Conservation (phyloP, 2,888 invertebrate genomes). For the Noctua pronuba region DNA sequence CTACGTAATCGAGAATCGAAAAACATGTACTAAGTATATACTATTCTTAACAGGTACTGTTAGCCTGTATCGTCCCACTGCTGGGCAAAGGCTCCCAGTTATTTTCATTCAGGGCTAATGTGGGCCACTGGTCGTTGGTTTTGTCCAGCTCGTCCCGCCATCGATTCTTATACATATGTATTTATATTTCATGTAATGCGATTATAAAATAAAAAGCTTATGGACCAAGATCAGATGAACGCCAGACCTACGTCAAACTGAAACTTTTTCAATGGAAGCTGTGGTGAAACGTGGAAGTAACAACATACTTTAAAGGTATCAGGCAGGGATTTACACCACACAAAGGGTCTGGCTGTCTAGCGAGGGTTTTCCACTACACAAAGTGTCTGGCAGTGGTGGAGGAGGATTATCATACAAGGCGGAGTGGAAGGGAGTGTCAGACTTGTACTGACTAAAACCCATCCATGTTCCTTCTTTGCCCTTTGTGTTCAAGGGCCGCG, state of each 20-base stretch:
- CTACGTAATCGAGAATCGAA: neutral
- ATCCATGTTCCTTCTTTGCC: too few species aligned
- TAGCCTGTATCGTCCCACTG: neutral
- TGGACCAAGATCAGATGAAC: neutral
- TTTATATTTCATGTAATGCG: neutral
- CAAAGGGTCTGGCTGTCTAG: too few species aligned
- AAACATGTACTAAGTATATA: neutral
- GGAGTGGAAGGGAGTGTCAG: too few species aligned
- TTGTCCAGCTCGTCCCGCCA: neutral
- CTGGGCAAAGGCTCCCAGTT: neutral
- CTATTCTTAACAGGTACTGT: neutral
- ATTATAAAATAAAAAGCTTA: neutral
- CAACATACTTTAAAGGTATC: too few species aligned
- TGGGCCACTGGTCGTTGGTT: neutral
- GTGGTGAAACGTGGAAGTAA: too few species aligned
- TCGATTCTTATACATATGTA: neutral
- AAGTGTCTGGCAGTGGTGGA: too few species aligned
- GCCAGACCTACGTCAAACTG: neutral
- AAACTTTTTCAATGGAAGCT: too few species aligned
- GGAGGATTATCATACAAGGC: too few species aligned
- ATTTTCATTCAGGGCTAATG: neutral
- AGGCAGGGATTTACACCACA: too few species aligned
- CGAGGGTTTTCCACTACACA: too few species aligned
- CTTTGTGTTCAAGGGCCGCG: too few species aligned
- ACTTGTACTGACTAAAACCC: too few species aligned